Percentiles rank a stretch among this genome's conserved stretches.
phyloP scores from a whole-genome alignment of 2,888 invertebrate genomes.

The Mesorhabditis sp. region DNA sequence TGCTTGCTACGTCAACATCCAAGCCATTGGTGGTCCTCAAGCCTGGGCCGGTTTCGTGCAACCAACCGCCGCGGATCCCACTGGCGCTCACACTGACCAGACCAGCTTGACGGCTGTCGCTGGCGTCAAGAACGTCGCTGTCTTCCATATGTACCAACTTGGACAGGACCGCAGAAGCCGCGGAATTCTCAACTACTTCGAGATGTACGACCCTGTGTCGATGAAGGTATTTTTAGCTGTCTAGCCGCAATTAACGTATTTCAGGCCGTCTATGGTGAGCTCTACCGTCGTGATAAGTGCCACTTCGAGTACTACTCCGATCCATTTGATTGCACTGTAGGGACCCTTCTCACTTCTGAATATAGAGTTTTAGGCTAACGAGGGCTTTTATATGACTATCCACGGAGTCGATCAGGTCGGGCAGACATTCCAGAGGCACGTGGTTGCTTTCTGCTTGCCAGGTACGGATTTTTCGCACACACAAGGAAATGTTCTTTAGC shows the following conservation, averaged over 20 bases:
- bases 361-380: background rate
- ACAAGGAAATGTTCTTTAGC: background rate
- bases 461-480: background rate
- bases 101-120: background rate
- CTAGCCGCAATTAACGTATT: background rate
- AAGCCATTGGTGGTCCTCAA: constrained; percentile 34
- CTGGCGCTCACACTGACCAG: constrained; percentile 30
- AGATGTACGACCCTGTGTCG: constrained; percentile 27
- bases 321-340: constrained; percentile 32
- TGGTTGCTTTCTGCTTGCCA: constrained; percentile 17
- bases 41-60: constrained; percentile 32
- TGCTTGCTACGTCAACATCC: constrained; percentile 34
- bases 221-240: background rate
- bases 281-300: constrained; percentile 29
- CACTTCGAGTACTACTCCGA: constrained; percentile 43
- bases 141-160: constrained; percentile 20
- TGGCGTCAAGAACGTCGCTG: constrained; percentile 19
- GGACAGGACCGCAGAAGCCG: constrained; percentile 17
- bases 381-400: constrained; percentile 16
- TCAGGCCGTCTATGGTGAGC: constrained; percentile 16
- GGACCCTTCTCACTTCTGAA: background rate
- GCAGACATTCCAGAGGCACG: constrained; percentile 31
- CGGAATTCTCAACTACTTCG: constrained; percentile 31
- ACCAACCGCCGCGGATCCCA: constrained; percentile 22
- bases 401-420: constrained; percentile 36